These are phyloP conservation scores for Rachycentron canadum DNA, from an alignment of 2,797 vertebrate species.

Conservation along the genomic window DNA sequence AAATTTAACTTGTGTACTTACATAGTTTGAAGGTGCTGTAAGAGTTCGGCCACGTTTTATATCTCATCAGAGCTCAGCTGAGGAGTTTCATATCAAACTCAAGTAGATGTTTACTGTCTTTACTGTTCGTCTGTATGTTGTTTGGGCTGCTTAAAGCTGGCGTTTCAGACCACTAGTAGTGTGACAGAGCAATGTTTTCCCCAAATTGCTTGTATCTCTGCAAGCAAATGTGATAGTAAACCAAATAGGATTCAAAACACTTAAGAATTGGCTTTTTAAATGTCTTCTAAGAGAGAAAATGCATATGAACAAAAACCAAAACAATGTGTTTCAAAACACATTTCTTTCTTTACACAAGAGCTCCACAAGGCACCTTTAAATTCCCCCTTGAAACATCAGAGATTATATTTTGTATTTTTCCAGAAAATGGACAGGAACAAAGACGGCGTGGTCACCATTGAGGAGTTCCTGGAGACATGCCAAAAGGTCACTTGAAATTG, in stretches of 20 bases:
- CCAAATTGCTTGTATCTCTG: not conserved
- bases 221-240: not conserved
- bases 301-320: too few species aligned
- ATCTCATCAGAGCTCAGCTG: not conserved
- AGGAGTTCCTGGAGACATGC: constrained; percentile 97
- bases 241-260: not conserved
- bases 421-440: constrained; percentile 99
- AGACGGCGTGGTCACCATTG: constrained; percentile 95
- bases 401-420: constrained; percentile 24
- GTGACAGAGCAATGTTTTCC: not conserved
- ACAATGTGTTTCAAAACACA: not conserved
- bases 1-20: not conserved
- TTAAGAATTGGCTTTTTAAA: not conserved
- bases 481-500: constrained; percentile 87
- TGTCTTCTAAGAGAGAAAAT: not conserved
- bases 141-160: not conserved
- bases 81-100: not conserved
- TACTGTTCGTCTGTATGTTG: not conserved
- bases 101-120: not conserved
- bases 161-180: not conserved
- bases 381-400: not conserved
- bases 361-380: not conserved
- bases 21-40: not conserved
- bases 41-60: not conserved
- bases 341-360: not conserved